Base-by-base conservation (phyloP, 2,888 invertebrate species). In the Hydrotaea diabolus region DNA sequence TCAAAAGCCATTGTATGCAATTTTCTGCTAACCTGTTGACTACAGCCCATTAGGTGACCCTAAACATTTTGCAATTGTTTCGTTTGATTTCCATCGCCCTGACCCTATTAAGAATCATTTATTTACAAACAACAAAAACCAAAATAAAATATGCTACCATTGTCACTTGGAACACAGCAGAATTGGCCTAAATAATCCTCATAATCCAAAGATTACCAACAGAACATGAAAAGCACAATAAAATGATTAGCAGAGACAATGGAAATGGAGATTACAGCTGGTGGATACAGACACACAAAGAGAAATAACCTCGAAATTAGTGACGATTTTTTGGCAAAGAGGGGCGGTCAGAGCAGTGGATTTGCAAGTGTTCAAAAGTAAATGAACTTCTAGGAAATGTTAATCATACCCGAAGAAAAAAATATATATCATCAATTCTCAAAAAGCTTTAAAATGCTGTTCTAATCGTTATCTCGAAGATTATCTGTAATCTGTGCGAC, bases 331-430 rank as follows among this genome's bases (percentile, higher is more conserved):
- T n/a, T 49, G 2, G n/a, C 49, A 43, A 43, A 49, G n/a, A n/a
- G n/a, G n/a, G n/a, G n/a, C n/a, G 49, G 15, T 15, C 13, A 2
- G 49, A 49, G 49, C n/a, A n/a, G 49, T n/a, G 4, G n/a, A n/a
- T n/a, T 49, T 49, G n/a, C n/a, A 49, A 49, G 49, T n/a, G 8
- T 49, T n/a, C n/a, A 49, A 49, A 49, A 49, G 49, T 49, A n/a
- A 49, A 49, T 49, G 49, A 49, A 8, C n/a, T 49, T 49, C 2
- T 57, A 23, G 2, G 19, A n/a, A n/a, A n/a, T n/a, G n/a, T n/a
- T n/a, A n/a, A n/a, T n/a, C n/a, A n/a, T n/a, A n/a, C n/a, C n/a
- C 31, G 7, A 31, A 31, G 2, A 7, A 31, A 2, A 31, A 31
- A 31, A 31, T 31, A 2, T 31, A 31, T 2, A 31, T 31, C 31